Conservation (phyloP, 2,797 vertebrate genomes). For the Hapalemur alaotrensis region DNA sequence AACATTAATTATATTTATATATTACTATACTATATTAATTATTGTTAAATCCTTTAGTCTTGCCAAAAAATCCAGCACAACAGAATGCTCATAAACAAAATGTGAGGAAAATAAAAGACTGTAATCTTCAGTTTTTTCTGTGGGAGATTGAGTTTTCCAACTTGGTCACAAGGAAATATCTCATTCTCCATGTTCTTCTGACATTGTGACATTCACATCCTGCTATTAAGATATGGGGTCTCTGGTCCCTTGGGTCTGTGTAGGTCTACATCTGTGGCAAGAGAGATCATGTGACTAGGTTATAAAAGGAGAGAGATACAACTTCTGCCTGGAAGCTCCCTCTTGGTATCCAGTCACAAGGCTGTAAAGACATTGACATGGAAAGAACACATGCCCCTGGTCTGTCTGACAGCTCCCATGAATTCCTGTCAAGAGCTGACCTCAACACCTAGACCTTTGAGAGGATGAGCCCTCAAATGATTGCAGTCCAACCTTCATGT, state of each 20-base stretch:
- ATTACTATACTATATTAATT: not conserved
- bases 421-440: not conserved
- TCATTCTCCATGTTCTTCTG: not conserved
- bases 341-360: not conserved
- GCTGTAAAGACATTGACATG: not conserved
- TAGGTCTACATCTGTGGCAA: not conserved
- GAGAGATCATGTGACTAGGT: not conserved
- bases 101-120: not conserved
- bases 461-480: not conserved
- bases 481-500: not conserved
- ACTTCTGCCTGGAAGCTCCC: not conserved
- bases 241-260: not conserved
- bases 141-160: not conserved
- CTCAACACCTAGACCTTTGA: not conserved
- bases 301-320: not conserved
- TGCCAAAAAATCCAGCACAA: not conserved
- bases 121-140: not conserved
- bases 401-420: not conserved
- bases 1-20: not conserved
- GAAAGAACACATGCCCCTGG: not conserved
- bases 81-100: not conserved
- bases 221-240: not conserved
- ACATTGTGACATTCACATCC: not conserved
- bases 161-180: not conserved
- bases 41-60: not conserved